Evolutionary conservation across 2,888 invertebrate species (phyloP).

Genomic region (Cheilosia vulpina): DNA sequence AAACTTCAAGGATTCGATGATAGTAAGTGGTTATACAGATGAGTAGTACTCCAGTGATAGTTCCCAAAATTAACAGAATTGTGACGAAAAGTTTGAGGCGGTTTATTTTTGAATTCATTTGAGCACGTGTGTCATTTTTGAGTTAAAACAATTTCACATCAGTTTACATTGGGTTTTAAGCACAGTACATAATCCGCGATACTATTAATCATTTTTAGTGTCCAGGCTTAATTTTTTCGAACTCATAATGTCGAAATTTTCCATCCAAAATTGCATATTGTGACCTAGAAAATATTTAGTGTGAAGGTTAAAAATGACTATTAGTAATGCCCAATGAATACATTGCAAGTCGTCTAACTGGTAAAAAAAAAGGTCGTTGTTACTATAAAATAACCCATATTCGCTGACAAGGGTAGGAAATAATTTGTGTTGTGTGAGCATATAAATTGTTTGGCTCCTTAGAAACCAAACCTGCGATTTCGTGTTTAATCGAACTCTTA

Average conservation of each 20-base stretch:
- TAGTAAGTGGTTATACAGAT: slow-evolving; percentile 77
- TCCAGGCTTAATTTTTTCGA: no score
- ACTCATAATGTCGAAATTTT: no score
- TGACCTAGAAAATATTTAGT: no score
- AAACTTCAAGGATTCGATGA: slow-evolving; percentile 77
- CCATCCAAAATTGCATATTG: no score
- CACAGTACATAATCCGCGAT: background rate
- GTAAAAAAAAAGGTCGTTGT: no score
- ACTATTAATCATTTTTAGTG: no score
- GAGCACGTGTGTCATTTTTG: slow-evolving; percentile 29
- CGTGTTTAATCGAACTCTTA: background rate
- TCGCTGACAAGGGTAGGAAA: background rate
- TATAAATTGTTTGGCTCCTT: background rate
- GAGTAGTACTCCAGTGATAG: slow-evolving; percentile 77
- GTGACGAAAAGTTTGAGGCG: slow-evolving; percentile 28
- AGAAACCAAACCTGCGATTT: background rate
- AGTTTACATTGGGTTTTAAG: background rate
- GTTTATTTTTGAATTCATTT: slow-evolving; percentile 55
- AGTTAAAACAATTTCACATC: slow-evolving; percentile 1
- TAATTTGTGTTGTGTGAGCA: slow-evolving; percentile 10
- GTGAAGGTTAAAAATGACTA: no score
- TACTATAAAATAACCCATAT: no score
- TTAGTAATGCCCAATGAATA: no score
- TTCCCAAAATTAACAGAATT: slow-evolving; percentile 73
- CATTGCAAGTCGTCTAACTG: background rate